These are phyloP conservation scores for Acanthosepion pharaonis DNA, from an alignment of 2,888 invertebrate genomes.

Conservation along the genomic window DNA sequence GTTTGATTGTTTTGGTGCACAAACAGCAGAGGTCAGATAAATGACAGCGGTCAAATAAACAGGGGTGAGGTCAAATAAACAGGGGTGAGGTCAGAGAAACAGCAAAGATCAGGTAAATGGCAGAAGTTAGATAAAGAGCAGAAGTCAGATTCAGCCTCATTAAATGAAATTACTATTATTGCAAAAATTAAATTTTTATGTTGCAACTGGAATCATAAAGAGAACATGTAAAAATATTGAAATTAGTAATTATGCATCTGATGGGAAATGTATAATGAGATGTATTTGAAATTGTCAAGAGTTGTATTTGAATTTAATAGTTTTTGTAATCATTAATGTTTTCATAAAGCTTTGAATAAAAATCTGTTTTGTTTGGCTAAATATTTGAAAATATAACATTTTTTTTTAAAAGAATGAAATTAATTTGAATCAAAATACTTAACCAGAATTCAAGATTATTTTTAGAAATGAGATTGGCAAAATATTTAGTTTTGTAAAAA, in stretches of 20 bases:
- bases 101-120: background rate
- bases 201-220: background rate
- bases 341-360: background rate
- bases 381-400: background rate
- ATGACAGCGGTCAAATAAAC: background rate
- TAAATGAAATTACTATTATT: background rate
- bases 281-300: background rate
- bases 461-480: background rate
- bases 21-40: background rate
- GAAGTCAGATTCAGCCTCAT: background rate
- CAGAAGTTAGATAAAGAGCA: too few species aligned
- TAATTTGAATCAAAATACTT: too few species aligned
- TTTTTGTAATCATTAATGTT: background rate
- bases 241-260: background rate
- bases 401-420: too few species aligned
- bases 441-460: background rate
- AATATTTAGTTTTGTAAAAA: background rate
- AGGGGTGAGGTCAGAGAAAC: background rate
- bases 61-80: background rate
- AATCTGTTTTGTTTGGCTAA: background rate
- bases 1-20: background rate
- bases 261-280: background rate
- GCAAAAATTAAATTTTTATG: background rate
- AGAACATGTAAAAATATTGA: background rate
- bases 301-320: background rate